Conservation (phyloP, 1,140 invertebrate species). For the Drosophila parabipectinata region DNA sequence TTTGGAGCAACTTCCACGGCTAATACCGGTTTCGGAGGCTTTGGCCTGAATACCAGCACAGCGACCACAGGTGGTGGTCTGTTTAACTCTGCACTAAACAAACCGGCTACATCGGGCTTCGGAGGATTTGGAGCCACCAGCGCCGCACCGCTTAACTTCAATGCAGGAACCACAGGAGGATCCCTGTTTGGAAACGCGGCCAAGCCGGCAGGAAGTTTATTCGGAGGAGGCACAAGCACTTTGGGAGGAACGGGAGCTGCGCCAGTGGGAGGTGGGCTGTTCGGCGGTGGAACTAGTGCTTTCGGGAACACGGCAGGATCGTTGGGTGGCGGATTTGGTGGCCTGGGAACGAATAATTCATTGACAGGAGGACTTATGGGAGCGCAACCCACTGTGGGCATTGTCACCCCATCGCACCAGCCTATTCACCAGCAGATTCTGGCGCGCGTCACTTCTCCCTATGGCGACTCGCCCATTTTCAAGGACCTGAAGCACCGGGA, state of each 20-base stretch:
- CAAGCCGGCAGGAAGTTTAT: conserved; percentile 80
- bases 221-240: conserved; percentile 71
- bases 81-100: conserved; percentile 85
- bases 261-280: conserved; percentile 78
- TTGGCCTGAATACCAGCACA: conserved; percentile 74
- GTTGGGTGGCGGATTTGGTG: conserved; percentile 51
- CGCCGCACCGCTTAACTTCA: conserved; percentile 83
- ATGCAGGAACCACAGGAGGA: conserved; percentile 84
- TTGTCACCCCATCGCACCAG: conserved; percentile 56
- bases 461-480: conserved; percentile 91
- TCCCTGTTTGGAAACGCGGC: conserved; percentile 71
- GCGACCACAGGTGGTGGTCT: conserved; percentile 84
- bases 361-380: conserved; percentile 53
- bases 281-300: conserved; percentile 78
- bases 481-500: conserved; percentile 87
- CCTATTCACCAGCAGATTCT: conserved; percentile 88
- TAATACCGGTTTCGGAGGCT: conserved; percentile 71
- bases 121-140: conserved; percentile 77
- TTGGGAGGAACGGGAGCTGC: conserved; percentile 48
- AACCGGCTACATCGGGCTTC: conserved; percentile 84
- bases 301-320: conserved; percentile 48
- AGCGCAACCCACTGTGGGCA: conserved; percentile 36
- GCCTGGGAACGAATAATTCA: conserved; percentile 38
- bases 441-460: conserved; percentile 89
- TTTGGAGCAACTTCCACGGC: conserved; percentile 75